Evolutionary conservation across 2,113 vertebrate species (phyloP).

Genomic region (Eulemur macaco): DNA sequence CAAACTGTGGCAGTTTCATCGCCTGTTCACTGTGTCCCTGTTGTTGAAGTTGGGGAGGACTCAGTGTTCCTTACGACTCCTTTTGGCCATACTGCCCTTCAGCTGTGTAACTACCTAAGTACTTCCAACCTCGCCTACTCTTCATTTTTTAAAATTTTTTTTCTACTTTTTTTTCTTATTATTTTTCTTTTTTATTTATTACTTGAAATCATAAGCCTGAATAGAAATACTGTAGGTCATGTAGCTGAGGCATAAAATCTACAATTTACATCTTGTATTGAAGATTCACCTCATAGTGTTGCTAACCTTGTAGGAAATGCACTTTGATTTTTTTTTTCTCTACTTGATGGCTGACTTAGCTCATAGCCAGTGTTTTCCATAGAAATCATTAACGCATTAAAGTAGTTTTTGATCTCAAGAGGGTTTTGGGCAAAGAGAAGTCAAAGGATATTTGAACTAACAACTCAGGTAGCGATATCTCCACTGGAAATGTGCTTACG

Average conservation of each 20-base stretch:
- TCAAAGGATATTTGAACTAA: background rate
- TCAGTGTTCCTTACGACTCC: background rate
- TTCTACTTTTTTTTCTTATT: background rate
- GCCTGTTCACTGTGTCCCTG: rapidly evolving
- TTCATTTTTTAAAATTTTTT: background rate
- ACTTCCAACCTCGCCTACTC: background rate
- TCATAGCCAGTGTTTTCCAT: background rate
- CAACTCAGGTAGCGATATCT: background rate
- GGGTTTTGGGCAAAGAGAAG: background rate
- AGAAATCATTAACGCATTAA: too few relatives aligned
- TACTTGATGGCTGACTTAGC: background rate
- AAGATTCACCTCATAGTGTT: background rate
- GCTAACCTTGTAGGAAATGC: background rate
- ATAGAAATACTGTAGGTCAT: background rate
- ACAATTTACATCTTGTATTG: background rate
- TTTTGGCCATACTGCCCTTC: background rate
- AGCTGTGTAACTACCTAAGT: background rate
- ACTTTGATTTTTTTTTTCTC: background rate
- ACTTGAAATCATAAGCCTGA: background rate
- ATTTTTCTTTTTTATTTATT: background rate
- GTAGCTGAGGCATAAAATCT: background rate
- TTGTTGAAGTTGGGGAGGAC: background rate
- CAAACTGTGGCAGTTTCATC: background rate
- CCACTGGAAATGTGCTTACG: background rate
- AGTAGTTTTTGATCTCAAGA: background rate